phyloP scores from a whole-genome alignment of 2,888 invertebrate species.

The Cheilosia impressa region DNA sequence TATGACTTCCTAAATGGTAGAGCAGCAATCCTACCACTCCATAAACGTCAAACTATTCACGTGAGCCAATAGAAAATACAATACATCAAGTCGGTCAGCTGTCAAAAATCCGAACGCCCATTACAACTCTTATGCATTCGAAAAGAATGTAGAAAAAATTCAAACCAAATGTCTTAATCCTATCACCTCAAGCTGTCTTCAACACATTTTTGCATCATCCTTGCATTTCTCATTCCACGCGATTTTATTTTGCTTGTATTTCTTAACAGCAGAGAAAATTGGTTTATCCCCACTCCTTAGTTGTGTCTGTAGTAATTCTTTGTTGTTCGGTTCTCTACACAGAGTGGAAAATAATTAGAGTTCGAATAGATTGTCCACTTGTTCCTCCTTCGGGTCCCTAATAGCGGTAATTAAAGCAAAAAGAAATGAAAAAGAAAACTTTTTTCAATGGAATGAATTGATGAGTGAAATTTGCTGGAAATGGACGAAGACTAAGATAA shows the following conservation, averaged over 20 bases:
- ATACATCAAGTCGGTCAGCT: no score
- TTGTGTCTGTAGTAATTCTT: not conserved
- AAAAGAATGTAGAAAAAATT: no score
- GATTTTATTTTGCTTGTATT: not conserved
- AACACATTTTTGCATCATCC: no score
- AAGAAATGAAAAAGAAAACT: conserved; percentile 31
- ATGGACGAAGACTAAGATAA: conserved; percentile 21
- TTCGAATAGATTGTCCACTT: conserved; percentile 62
- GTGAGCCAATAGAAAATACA: no score
- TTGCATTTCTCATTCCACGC: no score
- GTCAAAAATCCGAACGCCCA: no score
- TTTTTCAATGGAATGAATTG: conserved; percentile 40
- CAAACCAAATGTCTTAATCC: no score
- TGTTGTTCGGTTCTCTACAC: not conserved
- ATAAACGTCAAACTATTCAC: no score
- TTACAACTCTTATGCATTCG: no score
- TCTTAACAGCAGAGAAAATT: not conserved
- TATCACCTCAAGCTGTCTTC: no score
- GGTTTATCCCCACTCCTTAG: not conserved
- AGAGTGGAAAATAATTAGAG: conserved; percentile 59
- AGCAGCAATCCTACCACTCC: no score
- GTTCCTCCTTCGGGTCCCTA: conserved; percentile 35
- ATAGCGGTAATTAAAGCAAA: conserved; percentile 64
- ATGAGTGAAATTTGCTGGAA: conserved; percentile 48
- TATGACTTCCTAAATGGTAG: no score